Conservation (phyloP, 2,888 invertebrate genomes). For the Nomada goodeniana region DNA sequence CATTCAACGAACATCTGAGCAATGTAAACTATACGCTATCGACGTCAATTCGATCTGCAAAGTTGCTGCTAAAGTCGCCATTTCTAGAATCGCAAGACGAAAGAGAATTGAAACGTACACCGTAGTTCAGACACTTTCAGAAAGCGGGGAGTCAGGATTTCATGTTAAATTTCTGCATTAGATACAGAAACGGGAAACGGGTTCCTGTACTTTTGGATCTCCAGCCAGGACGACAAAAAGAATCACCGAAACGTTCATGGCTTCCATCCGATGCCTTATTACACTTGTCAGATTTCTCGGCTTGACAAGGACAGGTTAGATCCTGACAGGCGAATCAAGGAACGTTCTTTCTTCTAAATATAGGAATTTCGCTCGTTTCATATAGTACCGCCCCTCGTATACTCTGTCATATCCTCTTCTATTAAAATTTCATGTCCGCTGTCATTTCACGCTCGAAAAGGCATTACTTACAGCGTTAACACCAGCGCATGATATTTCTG, state of each 20-base stretch:
- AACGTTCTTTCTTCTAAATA: slow-evolving; percentile 7
- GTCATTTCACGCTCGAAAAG: background rate
- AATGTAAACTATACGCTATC: background rate
- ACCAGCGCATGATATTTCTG: too few species aligned
- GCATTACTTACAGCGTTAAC: background rate
- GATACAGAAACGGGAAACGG: background rate
- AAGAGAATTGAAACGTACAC: background rate
- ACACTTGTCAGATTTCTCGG: slow-evolving; percentile 13
- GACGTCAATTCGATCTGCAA: too few species aligned
- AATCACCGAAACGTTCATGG: slow-evolving; percentile 19
- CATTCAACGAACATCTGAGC: too few species aligned
- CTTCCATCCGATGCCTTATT: slow-evolving; percentile 23
- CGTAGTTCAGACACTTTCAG: background rate
- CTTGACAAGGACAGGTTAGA: slow-evolving; percentile 15
- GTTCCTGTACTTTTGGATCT: slow-evolving; percentile 1
- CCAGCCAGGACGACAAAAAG: background rate
- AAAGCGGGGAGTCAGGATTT: background rate
- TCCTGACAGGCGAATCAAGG: slow-evolving; percentile 12
- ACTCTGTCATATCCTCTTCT: background rate
- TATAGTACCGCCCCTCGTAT: background rate
- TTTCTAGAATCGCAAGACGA: background rate
- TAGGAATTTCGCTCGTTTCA: slow-evolving; percentile 12
- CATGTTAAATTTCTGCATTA: slow-evolving; percentile 5
- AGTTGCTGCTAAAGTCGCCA: background rate
- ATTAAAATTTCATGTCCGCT: slow-evolving; percentile 13